Evolutionary conservation across 1,140 invertebrate genomes (phyloP).

Genomic region (Cotesia vestalis): DNA sequence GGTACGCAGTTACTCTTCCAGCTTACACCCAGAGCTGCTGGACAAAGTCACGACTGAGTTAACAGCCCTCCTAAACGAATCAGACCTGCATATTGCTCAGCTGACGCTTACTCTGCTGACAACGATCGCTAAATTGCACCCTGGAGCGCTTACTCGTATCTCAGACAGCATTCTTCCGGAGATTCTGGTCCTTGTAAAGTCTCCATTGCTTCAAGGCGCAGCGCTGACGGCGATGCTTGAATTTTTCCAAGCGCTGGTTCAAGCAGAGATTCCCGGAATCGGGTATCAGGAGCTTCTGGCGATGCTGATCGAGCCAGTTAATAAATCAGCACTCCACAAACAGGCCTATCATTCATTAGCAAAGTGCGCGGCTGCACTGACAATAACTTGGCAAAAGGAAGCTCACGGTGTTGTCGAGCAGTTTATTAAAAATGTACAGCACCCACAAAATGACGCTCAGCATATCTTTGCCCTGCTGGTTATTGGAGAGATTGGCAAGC

Average conservation of each 20-base stretch:
- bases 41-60: conserved; percentile 85
- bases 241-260: conserved; percentile 89
- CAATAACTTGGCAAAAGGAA: conserved; percentile 78
- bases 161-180: conserved; percentile 81
- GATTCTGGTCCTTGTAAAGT: conserved; percentile 86
- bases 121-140: conserved; percentile 77
- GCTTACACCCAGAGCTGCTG: conserved; percentile 76
- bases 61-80: conserved; percentile 89
- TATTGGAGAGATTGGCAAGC: conserved; percentile 95
- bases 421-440: conserved; percentile 86
- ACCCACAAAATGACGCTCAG: conserved; percentile 78
- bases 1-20: conserved; percentile 82
- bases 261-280: conserved; percentile 80
- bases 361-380: conserved; percentile 93
- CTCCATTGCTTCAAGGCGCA: conserved; percentile 87
- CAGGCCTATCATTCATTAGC: conserved; percentile 92
- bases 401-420: conserved; percentile 84
- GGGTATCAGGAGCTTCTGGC: conserved; percentile 82
- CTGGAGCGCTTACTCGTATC: conserved; percentile 74
- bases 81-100: conserved; percentile 96
- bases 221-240: conserved; percentile 90
- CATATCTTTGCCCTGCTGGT: conserved; percentile 92
- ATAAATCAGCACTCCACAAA: conserved; percentile 68
- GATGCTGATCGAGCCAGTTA: conserved; percentile 75
- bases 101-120: conserved; percentile 82